Evolutionary conservation across 37 sponge, comb jelly and placozoan species (phyloP), one percentile per base, ranked within the genome.

Genomic region (Eunapius fragilis): DNA sequence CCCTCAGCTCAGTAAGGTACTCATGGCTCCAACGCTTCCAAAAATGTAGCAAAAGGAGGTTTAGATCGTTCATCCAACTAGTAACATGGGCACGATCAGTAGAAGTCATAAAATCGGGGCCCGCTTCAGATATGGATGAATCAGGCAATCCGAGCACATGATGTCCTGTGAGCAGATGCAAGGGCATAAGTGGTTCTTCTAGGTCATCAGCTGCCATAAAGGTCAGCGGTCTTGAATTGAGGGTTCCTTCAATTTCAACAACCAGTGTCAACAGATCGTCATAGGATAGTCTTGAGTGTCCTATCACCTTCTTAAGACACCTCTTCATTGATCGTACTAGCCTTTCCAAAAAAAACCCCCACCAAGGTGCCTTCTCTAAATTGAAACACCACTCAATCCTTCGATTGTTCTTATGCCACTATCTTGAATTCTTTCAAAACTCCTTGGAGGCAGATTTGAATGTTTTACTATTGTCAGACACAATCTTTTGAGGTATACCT

Each of bases 341-440:
- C 69, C 85, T 24, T 37, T 89, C 80, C 69, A 89, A 89, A 19
- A 89, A 31, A 71, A 85, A 85, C n/a, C 89, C 85, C 89, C 89
- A 88, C 88, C 88, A 88, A 9, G 88, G 82, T 0, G 82, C 82
- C 72, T 77, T 88, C 50, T 82, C 83, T 2, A 88, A 71, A n/a
- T n/a, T n/a, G n/a, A n/a, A n/a, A n/a, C n/a, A n/a, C n/a, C n/a
- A n/a, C n/a, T n/a, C n/a, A n/a, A 70, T 89, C 41, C 41, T 41
- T 41, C 6, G 41, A 41, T 41, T 41, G 41, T 41, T 84, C 89
- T 78, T 0, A 83, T 36, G 48, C 79, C 31, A 30, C 84, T 49
- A 67, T 71, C 30, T 22, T 47, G 58, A 23, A 83, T 78, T 33
- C 48, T 27, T 36, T 70, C 9, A 28, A n/a, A 89, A 23, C 23